phyloP scores from a whole-genome alignment of 2,888 invertebrate species.

The Eupithecia vulgata region DNA sequence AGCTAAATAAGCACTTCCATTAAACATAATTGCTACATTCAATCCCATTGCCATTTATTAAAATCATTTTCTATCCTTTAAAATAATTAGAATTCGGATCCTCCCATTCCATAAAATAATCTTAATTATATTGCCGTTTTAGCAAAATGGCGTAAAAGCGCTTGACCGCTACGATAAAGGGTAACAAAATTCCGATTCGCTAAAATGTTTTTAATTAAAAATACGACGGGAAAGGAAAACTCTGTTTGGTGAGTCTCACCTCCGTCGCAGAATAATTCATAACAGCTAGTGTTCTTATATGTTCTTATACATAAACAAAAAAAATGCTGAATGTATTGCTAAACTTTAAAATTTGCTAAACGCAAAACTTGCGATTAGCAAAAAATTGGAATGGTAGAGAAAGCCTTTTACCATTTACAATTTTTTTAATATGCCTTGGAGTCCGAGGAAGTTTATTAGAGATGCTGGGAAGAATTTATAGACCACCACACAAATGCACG shows the following conservation, averaged over 20 bases:
- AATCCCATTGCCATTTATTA: constrained; percentile 15
- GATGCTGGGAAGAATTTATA: too few species aligned
- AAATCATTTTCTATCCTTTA: constrained; percentile 19
- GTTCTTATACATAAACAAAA: too few species aligned
- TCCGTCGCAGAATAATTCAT: constrained; percentile 31
- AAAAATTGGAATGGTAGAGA: too few species aligned
- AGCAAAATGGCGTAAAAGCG: constrained; percentile 39
- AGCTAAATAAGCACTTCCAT: constrained; percentile 16
- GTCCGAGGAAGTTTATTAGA: too few species aligned
- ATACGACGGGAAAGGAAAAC: constrained; percentile 53
- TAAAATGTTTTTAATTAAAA: constrained; percentile 66
- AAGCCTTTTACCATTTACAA: too few species aligned
- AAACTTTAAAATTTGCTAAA: too few species aligned
- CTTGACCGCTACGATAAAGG: constrained; percentile 45
- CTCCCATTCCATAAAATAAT: constrained; percentile 29
- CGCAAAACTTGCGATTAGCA: too few species aligned
- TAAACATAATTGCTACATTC: constrained; percentile 15
- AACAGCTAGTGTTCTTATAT: constrained; percentile 8
- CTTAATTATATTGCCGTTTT: constrained; percentile 43
- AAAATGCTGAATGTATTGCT: too few species aligned
- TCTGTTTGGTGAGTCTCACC: constrained; percentile 52
- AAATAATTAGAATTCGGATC: constrained; percentile 28
- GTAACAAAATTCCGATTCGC: constrained; percentile 47
- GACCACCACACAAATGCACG: too few species aligned
- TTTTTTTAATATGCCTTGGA: too few species aligned